These are phyloP conservation scores for Hemiprocne comata DNA, from an alignment of 2,113 vertebrate genomes.

Conservation along the genomic window DNA sequence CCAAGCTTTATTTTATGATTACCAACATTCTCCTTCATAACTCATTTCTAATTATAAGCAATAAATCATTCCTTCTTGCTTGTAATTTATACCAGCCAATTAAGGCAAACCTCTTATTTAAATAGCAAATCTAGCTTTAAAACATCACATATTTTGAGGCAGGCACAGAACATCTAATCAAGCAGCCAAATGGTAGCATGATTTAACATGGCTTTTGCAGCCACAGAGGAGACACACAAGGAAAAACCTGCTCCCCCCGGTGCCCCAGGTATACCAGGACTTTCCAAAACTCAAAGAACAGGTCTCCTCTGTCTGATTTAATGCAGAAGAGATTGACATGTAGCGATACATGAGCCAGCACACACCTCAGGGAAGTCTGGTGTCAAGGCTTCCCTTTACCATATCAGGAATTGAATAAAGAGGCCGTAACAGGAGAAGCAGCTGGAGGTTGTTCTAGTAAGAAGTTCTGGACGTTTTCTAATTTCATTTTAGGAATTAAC, in stretches of 20 bases:
- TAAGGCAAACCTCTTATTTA: conserved; percentile 70
- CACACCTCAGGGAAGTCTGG: background rate
- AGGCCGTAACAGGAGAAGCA: background rate
- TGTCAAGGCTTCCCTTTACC: background rate
- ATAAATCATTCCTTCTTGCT: conserved; percentile 70
- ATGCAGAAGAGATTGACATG: background rate
- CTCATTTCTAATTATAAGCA: conserved; percentile 71
- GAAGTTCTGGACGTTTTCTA: background rate
- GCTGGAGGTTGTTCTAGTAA: background rate
- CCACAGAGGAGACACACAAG: background rate
- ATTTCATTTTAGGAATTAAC: background rate
- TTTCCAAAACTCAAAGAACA: background rate
- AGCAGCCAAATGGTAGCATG: background rate
- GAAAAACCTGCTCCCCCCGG: background rate
- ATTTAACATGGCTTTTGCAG: background rate
- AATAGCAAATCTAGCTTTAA: conserved; percentile 61
- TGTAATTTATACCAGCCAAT: conserved; percentile 68
- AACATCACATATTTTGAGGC: conserved; percentile 46
- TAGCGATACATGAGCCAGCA: background rate
- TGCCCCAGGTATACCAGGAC: background rate
- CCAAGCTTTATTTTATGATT: conserved; percentile 71
- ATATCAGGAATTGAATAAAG: background rate
- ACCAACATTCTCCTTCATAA: conserved; percentile 63
- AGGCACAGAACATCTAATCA: conserved; percentile 43
- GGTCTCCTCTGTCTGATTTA: background rate